Evolutionary conservation across 2,888 invertebrate genomes (phyloP).

Genomic region (Itoplectis maculator): DNA sequence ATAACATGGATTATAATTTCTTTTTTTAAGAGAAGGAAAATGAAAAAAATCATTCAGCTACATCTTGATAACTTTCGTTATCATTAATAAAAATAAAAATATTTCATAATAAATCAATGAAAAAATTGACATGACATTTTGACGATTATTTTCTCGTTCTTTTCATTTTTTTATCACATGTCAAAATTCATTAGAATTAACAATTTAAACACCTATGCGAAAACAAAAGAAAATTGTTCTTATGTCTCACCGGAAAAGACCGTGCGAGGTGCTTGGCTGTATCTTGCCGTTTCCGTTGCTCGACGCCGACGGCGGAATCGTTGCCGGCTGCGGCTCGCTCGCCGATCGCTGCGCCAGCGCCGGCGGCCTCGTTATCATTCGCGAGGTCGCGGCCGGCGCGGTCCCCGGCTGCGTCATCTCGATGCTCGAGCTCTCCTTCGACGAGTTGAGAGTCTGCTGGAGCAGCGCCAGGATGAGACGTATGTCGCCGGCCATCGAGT

Average conservation of each 20-base stretch:
- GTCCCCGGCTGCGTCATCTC: slow-evolving; percentile 86
- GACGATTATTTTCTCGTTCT: too few species aligned
- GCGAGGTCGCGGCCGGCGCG: slow-evolving; percentile 88
- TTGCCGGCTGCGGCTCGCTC: slow-evolving; percentile 87
- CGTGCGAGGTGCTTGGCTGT: slow-evolving; percentile 82
- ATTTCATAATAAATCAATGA: too few species aligned
- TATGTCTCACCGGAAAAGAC: slow-evolving; percentile 79
- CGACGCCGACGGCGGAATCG: slow-evolving; percentile 84
- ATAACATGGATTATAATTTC: slow-evolving; percentile 60
- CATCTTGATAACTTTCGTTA: background rate
- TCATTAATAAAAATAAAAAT: too few species aligned
- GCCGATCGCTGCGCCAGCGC: slow-evolving; percentile 87
- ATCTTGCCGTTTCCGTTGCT: slow-evolving; percentile 82
- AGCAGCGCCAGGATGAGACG: slow-evolving; percentile 89
- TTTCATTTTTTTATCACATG: background rate
- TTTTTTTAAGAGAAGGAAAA: background rate
- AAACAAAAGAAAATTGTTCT: too few species aligned
- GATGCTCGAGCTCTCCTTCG: slow-evolving; percentile 81
- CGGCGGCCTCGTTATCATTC: slow-evolving; percentile 77
- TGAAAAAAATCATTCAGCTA: background rate
- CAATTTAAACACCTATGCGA: too few species aligned
- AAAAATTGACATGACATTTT: too few species aligned
- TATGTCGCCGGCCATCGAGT: slow-evolving; percentile 90
- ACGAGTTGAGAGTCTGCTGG: slow-evolving; percentile 85
- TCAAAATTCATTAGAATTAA: background rate